phyloP scores from a whole-genome alignment of 2,888 invertebrate genomes.

The Melanostoma scalare region DNA sequence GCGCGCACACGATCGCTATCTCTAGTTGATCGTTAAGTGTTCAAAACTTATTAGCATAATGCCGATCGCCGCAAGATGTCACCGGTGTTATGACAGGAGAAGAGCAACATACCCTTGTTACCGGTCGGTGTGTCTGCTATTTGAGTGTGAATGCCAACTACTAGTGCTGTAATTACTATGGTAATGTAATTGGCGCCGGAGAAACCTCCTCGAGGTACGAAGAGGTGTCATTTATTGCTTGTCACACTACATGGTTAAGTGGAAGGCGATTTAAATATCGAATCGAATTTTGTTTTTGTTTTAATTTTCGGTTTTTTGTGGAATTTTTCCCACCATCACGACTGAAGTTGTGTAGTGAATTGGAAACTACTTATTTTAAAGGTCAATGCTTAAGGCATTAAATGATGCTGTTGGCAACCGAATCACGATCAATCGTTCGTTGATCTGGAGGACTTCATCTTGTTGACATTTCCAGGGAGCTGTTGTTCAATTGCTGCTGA shows the following conservation, averaged over 20 bases:
- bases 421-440: conserved; percentile 54
- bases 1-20: conserved; percentile 49
- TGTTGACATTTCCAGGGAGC: conserved; percentile 51
- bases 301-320: neutral
- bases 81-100: conserved; percentile 63
- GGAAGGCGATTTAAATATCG: conserved; percentile 57
- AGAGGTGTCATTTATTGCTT: conserved; percentile 65
- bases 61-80: conserved; percentile 70
- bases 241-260: conserved; percentile 43
- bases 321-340: conserved; percentile 25
- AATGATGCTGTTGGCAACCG: conserved; percentile 22
- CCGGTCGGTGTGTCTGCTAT: conserved; percentile 27
- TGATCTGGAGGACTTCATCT: conserved; percentile 50
- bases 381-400: conserved; percentile 59
- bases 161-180: conserved; percentile 63
- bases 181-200: conserved; percentile 67
- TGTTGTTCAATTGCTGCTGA: neutral
- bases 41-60: conserved; percentile 65
- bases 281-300: conserved; percentile 24
- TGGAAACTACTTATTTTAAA: conserved; percentile 35
- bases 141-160: conserved; percentile 9
- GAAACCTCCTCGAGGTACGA: conserved; percentile 38
- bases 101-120: conserved; percentile 50
- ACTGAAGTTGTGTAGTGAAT: conserved; percentile 13
- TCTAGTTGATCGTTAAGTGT: conserved; percentile 56